Conservation (phyloP, 2,113 vertebrate genomes). For the Gila orcuttii region DNA sequence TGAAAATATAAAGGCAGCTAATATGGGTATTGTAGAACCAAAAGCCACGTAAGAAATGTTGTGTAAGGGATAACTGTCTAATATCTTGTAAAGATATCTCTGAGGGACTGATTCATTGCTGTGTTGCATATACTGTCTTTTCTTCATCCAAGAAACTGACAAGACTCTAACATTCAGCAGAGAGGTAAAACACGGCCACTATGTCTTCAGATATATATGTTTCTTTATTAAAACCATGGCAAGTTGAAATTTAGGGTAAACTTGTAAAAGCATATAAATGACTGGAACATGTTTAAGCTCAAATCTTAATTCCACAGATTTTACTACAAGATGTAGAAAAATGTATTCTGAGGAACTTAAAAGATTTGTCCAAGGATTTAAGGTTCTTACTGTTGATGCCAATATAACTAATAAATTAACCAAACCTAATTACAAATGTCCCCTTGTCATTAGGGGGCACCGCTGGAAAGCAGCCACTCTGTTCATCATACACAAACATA, state of each 20-base stretch:
- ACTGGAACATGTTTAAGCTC: background rate
- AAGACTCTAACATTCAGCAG: conserved; percentile 25
- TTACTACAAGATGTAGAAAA: background rate
- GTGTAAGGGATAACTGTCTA: conserved; percentile 4
- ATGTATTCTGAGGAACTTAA: background rate
- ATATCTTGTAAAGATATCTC: conserved; percentile 57
- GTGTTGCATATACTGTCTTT: conserved; percentile 45
- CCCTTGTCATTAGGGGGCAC: background rate
- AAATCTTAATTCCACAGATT: background rate
- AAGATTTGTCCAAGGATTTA: background rate
- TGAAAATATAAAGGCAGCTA: too few species aligned
- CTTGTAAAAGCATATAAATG: background rate
- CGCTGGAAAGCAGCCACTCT: background rate
- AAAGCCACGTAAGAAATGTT: conserved; percentile 37
- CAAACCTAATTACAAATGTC: background rate
- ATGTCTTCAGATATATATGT: conserved; percentile 48
- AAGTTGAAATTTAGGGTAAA: conserved; percentile 41
- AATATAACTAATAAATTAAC: background rate
- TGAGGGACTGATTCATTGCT: conserved; percentile 53
- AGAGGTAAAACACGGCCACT: conserved; percentile 46
- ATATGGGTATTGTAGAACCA: background rate
- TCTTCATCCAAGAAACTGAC: conserved; percentile 62
- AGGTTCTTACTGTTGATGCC: background rate
- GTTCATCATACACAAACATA: background rate
- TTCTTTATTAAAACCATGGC: conserved; percentile 36